A percentile compares a stretch with the other conserved stretches of the same genome.
These are phyloP conservation scores for Sciurus niger DNA, from an alignment of 2,113 vertebrate genomes.

Conservation along the genomic window DNA sequence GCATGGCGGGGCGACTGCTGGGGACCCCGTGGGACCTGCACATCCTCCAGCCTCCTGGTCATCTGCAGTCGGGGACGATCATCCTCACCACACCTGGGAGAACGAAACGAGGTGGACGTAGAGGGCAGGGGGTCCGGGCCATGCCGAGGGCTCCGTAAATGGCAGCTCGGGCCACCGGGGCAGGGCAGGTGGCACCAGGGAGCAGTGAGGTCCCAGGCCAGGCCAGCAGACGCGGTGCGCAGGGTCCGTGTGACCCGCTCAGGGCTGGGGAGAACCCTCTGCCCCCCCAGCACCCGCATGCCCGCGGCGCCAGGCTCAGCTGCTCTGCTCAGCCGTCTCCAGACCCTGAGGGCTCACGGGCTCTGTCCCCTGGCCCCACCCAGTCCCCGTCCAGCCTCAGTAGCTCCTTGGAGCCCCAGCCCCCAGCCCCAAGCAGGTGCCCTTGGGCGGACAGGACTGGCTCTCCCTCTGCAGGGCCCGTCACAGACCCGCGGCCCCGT, in stretches of 20 bases:
- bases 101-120: fast-evolving
- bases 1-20: fast-evolving
- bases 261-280: not conserved
- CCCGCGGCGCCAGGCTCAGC: too few species aligned
- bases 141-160: fast-evolving
- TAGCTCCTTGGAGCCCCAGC: not conserved
- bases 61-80: fast-evolving
- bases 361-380: too few species aligned
- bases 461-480: too few species aligned
- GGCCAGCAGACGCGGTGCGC: not conserved
- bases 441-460: too few species aligned
- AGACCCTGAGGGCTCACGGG: fast-evolving
- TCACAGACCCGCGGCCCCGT: too few species aligned
- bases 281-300: not conserved
- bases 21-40: not conserved
- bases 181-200: too few species aligned
- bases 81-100: not conserved
- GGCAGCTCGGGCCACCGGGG: fast-evolving
- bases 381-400: not conserved
- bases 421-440: not conserved
- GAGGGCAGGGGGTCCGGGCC: fast-evolving
- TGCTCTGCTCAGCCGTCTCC: not conserved
- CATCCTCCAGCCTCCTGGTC: not conserved
- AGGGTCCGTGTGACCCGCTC: not conserved
- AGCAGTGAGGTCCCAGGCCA: not conserved